Evolutionary conservation across 2,888 invertebrate genomes (phyloP).

Genomic region (Dasypolia templi): DNA sequence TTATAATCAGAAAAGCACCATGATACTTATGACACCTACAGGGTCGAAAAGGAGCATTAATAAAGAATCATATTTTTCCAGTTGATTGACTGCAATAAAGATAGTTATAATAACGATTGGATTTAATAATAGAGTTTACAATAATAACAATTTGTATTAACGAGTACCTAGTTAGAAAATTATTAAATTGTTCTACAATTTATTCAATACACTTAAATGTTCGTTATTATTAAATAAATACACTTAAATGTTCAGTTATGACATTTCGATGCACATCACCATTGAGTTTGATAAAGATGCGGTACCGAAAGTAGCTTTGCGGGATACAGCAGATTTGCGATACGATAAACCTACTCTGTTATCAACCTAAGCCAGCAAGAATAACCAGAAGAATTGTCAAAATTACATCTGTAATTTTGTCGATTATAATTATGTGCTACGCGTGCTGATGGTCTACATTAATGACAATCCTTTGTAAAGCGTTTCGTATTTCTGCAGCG

Average conservation of each 20-base stretch:
- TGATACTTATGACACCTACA: neutral
- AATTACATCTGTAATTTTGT: too few relatives aligned
- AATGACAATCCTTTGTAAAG: neutral
- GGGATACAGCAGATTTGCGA: neutral
- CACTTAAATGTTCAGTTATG: too few relatives aligned
- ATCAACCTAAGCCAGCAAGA: too few relatives aligned
- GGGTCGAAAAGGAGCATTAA: neutral
- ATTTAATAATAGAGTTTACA: neutral
- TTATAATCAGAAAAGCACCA: neutral
- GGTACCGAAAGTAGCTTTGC: too few relatives aligned
- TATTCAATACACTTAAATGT: too few relatives aligned
- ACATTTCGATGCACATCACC: neutral
- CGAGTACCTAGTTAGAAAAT: neutral
- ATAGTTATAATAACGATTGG: neutral
- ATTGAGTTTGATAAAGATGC: neutral
- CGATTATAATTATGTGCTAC: too few relatives aligned
- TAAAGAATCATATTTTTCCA: too few relatives aligned
- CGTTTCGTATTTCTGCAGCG: neutral
- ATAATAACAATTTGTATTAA: neutral
- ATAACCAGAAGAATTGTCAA: too few relatives aligned
- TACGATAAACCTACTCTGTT: neutral
- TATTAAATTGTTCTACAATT: too few relatives aligned
- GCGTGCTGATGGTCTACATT: too few relatives aligned
- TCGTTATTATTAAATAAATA: too few relatives aligned
- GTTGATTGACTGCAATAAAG: neutral